Conservation (phyloP, 2,113 vertebrate genomes). For the Lathamus discolor region DNA sequence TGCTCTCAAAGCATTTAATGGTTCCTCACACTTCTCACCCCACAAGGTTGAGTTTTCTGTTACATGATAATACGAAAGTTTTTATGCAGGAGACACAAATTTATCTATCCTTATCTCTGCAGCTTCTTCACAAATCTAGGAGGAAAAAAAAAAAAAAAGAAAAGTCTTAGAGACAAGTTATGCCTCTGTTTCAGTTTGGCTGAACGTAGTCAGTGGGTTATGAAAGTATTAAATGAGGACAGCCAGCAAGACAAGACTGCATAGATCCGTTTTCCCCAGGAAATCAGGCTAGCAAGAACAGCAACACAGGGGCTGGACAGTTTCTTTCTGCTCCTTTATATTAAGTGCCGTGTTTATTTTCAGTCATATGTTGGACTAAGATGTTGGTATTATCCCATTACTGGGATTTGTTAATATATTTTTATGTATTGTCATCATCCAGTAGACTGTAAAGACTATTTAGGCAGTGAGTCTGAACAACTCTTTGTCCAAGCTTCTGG, state of each 20-base stretch:
- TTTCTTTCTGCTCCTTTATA: background rate
- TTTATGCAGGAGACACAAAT: background rate
- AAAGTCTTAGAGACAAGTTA: background rate
- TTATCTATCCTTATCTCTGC: background rate
- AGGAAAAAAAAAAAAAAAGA: background rate
- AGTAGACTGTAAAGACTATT: background rate
- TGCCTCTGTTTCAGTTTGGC: background rate
- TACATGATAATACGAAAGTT: background rate
- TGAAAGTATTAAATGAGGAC: background rate
- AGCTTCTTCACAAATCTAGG: background rate
- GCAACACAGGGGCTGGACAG: background rate
- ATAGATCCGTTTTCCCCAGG: background rate
- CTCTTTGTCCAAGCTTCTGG: constrained; percentile 2
- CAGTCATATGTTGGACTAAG: background rate
- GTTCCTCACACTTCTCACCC: background rate
- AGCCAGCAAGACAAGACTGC: background rate
- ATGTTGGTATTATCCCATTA: background rate
- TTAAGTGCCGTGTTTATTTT: background rate
- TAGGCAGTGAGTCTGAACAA: constrained; percentile 7
- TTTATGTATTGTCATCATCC: background rate
- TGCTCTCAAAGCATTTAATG: background rate
- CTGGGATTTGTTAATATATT: background rate
- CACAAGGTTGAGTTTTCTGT: background rate
- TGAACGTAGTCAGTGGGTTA: fast-evolving
- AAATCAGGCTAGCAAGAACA: background rate